A percentile compares a stretch with the other conserved stretches of the same genome.
These are phyloP conservation scores for Donacobius atricapilla DNA, from an alignment of 2,113 vertebrate species.

Conservation along the genomic window DNA sequence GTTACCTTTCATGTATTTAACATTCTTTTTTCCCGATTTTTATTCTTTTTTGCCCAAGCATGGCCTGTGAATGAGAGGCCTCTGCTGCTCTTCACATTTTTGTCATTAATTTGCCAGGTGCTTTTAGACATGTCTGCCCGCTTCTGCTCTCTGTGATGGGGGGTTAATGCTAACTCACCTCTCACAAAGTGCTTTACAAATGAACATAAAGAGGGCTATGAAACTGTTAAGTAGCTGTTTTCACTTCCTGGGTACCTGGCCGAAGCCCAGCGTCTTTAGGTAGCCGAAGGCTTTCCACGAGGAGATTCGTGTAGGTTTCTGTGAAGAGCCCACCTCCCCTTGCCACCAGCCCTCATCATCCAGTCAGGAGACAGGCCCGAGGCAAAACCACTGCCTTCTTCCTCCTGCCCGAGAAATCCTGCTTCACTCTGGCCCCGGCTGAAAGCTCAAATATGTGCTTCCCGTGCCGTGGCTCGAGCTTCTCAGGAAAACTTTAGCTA, in stretches of 20 bases:
- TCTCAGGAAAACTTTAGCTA: background rate
- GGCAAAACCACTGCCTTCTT: background rate
- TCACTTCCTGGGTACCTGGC: background rate
- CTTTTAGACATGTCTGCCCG: background rate
- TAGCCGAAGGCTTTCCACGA: background rate
- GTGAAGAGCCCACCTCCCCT: background rate
- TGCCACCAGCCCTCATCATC: background rate
- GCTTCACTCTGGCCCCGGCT: background rate
- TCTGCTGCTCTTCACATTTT: background rate
- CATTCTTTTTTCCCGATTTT: background rate
- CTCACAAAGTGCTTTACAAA: background rate
- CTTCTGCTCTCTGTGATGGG: background rate
- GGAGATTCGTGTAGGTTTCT: background rate
- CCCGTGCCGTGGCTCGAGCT: background rate
- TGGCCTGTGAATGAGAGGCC: background rate
- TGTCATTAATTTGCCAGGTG: background rate
- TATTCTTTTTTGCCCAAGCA: accelerated
- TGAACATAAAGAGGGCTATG: background rate
- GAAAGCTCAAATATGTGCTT: background rate
- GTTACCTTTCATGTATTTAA: background rate
- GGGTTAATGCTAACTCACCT: background rate
- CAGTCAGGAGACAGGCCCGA: background rate
- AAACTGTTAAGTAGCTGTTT: background rate
- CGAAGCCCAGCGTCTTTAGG: background rate
- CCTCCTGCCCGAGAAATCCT: background rate